Conservation (phyloP, 1,140 invertebrate genomes). For the Agraylea sexmaculata region DNA sequence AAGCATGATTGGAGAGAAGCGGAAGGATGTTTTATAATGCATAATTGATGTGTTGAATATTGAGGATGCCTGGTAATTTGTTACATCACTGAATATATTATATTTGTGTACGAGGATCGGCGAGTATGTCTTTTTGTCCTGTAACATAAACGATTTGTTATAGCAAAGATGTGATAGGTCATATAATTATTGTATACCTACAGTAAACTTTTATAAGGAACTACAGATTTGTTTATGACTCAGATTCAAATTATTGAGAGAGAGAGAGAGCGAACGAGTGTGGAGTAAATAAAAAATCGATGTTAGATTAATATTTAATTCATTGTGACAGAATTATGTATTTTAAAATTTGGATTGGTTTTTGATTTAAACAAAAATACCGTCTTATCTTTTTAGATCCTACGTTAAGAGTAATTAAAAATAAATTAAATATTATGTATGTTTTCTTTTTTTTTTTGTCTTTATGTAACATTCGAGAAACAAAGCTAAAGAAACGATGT, state of each 20-base stretch:
- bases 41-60: too few species aligned
- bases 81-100: neutral
- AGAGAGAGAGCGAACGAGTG: too few species aligned
- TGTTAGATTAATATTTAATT: slow-evolving; percentile 18
- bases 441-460: slow-evolving; percentile 1
- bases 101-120: neutral
- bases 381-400: slow-evolving; percentile 1
- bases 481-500: too few species aligned
- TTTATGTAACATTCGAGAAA: too few species aligned
- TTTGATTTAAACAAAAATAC: slow-evolving; percentile 6
- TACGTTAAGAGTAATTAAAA: slow-evolving; percentile 2
- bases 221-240: slow-evolving; percentile 7
- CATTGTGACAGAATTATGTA: slow-evolving; percentile 15
- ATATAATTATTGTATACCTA: slow-evolving; percentile 9
- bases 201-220: slow-evolving; percentile 3
- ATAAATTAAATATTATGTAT: slow-evolving; percentile 4
- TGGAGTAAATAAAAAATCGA: too few species aligned
- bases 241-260: slow-evolving; percentile 13
- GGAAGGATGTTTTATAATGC: too few species aligned
- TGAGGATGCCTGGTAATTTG: slow-evolving; percentile 1
- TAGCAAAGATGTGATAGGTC: slow-evolving; percentile 4
- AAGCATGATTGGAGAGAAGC: too few species aligned
- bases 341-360: slow-evolving; percentile 12
- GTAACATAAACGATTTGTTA: neutral
- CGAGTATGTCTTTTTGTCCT: neutral